Base-by-base conservation (phyloP, 2,113 vertebrate genomes). In the Pedetes capensis region DNA sequence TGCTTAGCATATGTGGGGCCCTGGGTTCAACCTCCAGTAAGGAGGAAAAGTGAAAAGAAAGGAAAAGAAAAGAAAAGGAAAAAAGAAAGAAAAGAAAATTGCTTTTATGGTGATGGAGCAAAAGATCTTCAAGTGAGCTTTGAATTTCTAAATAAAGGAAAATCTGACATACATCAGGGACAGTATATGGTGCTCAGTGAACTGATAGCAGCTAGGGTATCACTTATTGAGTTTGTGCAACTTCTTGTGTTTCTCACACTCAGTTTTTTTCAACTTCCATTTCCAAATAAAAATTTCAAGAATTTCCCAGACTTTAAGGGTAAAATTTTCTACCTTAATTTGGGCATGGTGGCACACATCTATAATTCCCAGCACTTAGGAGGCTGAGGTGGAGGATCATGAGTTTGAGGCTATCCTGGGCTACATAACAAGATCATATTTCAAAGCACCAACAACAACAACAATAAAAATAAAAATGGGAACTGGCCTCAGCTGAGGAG, bases 71-170 rank as follows among this genome's bases (percentile, higher is more conserved):
- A n/a, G n/a, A n/a, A n/a, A n/a, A n/a, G n/a, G n/a, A n/a, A n/a
- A n/a, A n/a, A n/a, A n/a, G n/a, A n/a, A n/a, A n/a, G n/a, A n/a
- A n/a, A n/a, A n/a, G n/a, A n/a, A n/a, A n/a, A n/a, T n/a, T n/a
- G n/a, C n/a, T n/a, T n/a, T n/a, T n/a, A 75, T 49, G 6, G 80
- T 37, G 3, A 49, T 11, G 39, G 57, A 69, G 37, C 37, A 74
- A 86, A 47, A 79, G 9, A 47, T 83, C 44, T 75, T n/a, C 6
- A 78, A 83, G n/a, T 66, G 39, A 61, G 53, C 20, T 78, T 93
- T 74, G 49, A 84, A 57, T 91, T 88, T 89, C 57, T 91, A 91
- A 88, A 85, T 61, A 88, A 74, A 84, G 22, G 8, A 86, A 80
- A 76, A 69, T n/a, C 71, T 39, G 66, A 61, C 12, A 32, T 5